phyloP scores from a whole-genome alignment of 2,888 invertebrate genomes.

The Theodoxus fluviatilis region DNA sequence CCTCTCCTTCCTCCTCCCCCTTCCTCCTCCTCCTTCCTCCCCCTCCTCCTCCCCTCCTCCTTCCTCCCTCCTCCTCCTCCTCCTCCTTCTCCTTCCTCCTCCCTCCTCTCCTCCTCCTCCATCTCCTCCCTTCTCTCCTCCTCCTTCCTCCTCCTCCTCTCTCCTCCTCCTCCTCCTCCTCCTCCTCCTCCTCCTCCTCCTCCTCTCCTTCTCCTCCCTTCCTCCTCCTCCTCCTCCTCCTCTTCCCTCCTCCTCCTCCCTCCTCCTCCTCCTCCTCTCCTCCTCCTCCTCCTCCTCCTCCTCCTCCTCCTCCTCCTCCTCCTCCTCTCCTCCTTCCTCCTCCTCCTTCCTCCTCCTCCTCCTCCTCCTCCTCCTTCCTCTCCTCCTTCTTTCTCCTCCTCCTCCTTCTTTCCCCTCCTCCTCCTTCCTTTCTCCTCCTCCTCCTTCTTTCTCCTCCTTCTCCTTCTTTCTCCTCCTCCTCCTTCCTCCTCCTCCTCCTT shows the following conservation, averaged over 20 bases:
- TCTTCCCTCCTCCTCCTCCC: not conserved
- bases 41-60: no score
- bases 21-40: no score
- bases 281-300: not conserved
- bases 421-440: not conserved
- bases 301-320: not conserved
- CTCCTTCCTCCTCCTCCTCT: not conserved
- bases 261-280: slow-evolving; percentile 7
- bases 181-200: slow-evolving; percentile 20
- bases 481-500: not conserved
- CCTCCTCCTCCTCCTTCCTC: no score
- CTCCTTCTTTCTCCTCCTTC: not conserved
- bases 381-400: not conserved
- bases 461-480: not conserved
- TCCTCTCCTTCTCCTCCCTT: slow-evolving; percentile 23
- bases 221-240: slow-evolving; percentile 9
- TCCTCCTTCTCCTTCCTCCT: no score
- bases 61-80: no score
- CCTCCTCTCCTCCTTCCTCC: not conserved
- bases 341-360: no score
- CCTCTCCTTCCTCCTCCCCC: no score
- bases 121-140: not conserved
- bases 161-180: not conserved
- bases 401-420: not conserved
- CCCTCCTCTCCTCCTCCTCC: not conserved